Evolutionary conservation across 2,888 invertebrate species (phyloP).

Genomic region (Dryocosmus kuriphilus): DNA sequence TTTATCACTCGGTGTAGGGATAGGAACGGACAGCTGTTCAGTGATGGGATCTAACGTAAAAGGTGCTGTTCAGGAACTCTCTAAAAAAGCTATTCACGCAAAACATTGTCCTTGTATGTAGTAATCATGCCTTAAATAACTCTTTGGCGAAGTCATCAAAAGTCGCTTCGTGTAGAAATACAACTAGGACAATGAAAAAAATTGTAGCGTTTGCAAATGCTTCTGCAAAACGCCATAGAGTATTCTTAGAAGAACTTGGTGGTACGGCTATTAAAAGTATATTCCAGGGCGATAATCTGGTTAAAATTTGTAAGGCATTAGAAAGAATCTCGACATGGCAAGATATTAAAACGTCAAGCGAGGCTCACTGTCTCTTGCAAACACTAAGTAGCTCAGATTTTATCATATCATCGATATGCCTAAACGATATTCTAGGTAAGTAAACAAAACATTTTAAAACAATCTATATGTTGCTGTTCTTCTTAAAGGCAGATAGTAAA

Average conservation of each 20-base stretch:
- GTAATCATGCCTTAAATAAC: constrained; percentile 62
- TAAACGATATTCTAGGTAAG: constrained; percentile 13
- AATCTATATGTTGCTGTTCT: no score
- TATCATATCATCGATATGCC: neutral
- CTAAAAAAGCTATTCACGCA: no score
- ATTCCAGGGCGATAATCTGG: constrained; percentile 48
- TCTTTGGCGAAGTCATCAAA: no score
- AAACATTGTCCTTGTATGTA: no score
- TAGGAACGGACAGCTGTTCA: constrained; percentile 50
- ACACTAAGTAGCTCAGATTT: neutral
- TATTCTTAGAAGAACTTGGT: constrained; percentile 53
- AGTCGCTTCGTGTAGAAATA: constrained; percentile 55
- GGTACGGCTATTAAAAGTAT: constrained; percentile 49
- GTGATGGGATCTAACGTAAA: constrained; percentile 63
- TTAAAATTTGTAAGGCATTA: no score
- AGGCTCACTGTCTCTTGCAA: constrained; percentile 1
- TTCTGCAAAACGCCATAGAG: constrained; percentile 56
- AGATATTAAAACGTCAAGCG: neutral
- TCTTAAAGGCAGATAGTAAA: neutral
- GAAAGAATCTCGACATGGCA: no score
- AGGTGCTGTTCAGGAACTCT: constrained; percentile 63
- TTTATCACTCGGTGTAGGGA: constrained; percentile 58
- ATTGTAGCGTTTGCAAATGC: constrained; percentile 57
- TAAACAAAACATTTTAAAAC: no score
- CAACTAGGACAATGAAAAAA: constrained; percentile 58